Evolutionary conservation across 1,140 invertebrate species (phyloP).

Genomic region (Drosophila obscura): DNA sequence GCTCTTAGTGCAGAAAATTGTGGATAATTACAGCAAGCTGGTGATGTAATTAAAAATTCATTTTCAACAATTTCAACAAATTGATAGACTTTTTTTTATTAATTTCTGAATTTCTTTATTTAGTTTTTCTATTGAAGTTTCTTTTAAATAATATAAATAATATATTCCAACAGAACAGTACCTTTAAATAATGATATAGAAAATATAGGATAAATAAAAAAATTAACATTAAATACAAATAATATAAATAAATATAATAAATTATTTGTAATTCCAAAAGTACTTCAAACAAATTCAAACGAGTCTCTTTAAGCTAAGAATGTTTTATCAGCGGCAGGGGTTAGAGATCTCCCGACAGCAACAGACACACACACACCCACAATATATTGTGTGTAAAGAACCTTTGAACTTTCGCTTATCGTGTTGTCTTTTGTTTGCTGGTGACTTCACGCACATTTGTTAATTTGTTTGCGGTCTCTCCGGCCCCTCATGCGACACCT

Average conservation of each 20-base stretch:
- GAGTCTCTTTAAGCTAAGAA: neutral
- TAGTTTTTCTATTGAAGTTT: too few species aligned
- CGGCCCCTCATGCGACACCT: conserved; percentile 39
- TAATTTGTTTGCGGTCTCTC: conserved; percentile 50
- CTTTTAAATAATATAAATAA: too few species aligned
- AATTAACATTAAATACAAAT: too few species aligned
- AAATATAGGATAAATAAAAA: too few species aligned
- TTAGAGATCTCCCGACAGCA: neutral
- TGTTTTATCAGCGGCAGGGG: neutral
- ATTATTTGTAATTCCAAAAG: too few species aligned
- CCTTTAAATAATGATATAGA: too few species aligned
- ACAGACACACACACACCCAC: conserved; percentile 8
- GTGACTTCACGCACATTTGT: conserved; percentile 30
- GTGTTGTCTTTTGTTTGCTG: neutral
- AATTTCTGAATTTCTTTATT: neutral
- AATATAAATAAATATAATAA: too few species aligned
- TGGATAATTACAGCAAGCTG: conserved; percentile 16
- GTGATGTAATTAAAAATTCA: neutral
- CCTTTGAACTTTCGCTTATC: conserved; percentile 40
- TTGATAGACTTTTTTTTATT: too few species aligned
- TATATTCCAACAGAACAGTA: too few species aligned
- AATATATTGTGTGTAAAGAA: conserved; percentile 14
- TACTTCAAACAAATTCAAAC: too few species aligned
- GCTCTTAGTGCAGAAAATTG: neutral
- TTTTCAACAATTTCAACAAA: too few species aligned